Evolutionary conservation across 2,888 invertebrate species (phyloP).

Genomic region (Allacma fusca): DNA sequence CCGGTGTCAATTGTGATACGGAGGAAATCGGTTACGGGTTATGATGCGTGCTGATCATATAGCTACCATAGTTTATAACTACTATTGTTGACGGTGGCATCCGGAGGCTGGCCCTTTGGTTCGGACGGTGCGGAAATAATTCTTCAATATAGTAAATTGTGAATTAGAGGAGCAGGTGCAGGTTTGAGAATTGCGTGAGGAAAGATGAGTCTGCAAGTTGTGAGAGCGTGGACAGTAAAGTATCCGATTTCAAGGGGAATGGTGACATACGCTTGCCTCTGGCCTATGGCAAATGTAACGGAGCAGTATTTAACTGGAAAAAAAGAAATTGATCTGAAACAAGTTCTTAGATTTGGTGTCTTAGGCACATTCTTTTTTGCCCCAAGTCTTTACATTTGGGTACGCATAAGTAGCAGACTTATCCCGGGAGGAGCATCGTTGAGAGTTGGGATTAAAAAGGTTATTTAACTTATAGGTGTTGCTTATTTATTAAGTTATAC

Average conservation of each 20-base stretch:
- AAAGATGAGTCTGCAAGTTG: slow-evolving; percentile 37
- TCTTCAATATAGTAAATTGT: too few species aligned
- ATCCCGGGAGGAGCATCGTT: slow-evolving; percentile 76
- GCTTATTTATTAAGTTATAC: background rate
- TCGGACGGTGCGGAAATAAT: too few species aligned
- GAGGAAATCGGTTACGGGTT: too few species aligned
- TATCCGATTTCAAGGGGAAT: slow-evolving; percentile 68
- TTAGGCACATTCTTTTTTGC: slow-evolving; percentile 85
- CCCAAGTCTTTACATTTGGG: slow-evolving; percentile 81
- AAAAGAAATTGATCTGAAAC: slow-evolving; percentile 64
- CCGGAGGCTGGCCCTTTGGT: too few species aligned
- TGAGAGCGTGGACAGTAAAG: slow-evolving; percentile 43
- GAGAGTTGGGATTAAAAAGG: slow-evolving; percentile 77
- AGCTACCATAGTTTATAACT: too few species aligned
- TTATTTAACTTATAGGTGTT: slow-evolving; percentile 62
- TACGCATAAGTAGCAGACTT: slow-evolving; percentile 76
- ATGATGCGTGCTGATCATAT: too few species aligned
- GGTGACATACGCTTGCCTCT: slow-evolving; percentile 75
- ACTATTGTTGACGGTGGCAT: too few species aligned
- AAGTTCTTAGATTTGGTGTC: slow-evolving; percentile 76
- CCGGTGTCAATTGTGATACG: too few species aligned
- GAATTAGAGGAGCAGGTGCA: too few species aligned
- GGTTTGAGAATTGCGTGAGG: background rate
- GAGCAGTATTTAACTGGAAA: slow-evolving; percentile 75
- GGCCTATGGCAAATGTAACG: slow-evolving; percentile 77